These are phyloP conservation scores for Drosophila testacea DNA, from an alignment of 2,888 invertebrate species.

Conservation along the genomic window DNA sequence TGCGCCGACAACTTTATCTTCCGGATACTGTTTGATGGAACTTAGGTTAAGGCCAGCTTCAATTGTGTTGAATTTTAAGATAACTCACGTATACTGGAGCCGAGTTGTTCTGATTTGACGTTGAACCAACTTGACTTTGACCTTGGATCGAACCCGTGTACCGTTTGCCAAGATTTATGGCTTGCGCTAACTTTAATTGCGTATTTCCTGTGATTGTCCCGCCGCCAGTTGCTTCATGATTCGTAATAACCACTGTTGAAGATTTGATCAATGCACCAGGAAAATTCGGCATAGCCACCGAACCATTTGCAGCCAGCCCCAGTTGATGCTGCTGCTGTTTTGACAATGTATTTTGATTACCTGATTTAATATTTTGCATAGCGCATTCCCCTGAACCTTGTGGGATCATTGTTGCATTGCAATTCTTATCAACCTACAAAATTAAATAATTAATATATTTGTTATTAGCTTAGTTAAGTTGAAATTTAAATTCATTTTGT, in stretches of 20 bases:
- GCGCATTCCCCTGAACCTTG: conserved; percentile 59
- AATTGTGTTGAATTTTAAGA: not conserved
- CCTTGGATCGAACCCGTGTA: conserved; percentile 40
- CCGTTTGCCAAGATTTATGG: conserved; percentile 40
- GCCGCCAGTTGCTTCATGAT: conserved; percentile 29
- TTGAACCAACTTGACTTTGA: conserved; percentile 22
- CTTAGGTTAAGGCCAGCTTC: not conserved
- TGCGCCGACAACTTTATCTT: conserved; percentile 42
- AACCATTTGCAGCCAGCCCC: conserved; percentile 49
- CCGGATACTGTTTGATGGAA: conserved; percentile 52
- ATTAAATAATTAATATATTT: not conserved
- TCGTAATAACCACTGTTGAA: conserved; percentile 52
- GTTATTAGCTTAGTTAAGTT: too few species aligned
- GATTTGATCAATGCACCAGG: conserved; percentile 67
- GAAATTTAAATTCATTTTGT: too few species aligned
- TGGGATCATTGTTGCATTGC: conserved; percentile 87
- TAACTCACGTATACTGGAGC: conserved; percentile 77
- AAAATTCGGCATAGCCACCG: conserved; percentile 51
- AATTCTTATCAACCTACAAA: conserved; percentile 88
- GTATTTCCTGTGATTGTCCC: not conserved
- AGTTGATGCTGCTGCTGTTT: conserved; percentile 58
- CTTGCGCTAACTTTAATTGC: conserved; percentile 43
- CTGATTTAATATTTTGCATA: conserved; percentile 69
- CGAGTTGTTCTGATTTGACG: conserved; percentile 74
- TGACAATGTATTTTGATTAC: conserved; percentile 75